Percentiles rank a stretch among this genome's conserved stretches.
Evolutionary conservation across 2,888 invertebrate species (phyloP).

Genomic region (Sturmia bella): DNA sequence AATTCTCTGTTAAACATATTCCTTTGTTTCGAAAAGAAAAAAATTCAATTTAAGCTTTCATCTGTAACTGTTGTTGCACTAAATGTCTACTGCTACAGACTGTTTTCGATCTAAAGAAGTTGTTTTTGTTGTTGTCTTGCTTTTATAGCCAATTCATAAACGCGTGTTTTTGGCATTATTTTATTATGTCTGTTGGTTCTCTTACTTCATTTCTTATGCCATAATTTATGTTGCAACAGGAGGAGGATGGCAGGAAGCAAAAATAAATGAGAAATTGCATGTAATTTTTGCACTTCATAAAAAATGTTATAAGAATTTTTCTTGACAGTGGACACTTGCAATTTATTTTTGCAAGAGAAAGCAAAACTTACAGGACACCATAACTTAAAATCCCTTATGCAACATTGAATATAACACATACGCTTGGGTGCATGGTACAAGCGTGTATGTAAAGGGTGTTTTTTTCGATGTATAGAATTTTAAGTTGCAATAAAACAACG

Average conservation of each 20-base stretch:
- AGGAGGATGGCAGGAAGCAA: slow-evolving; percentile 1
- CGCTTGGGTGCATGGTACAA: slow-evolving; percentile 16
- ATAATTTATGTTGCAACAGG: neutral
- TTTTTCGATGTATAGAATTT: no score
- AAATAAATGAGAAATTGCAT: slow-evolving; percentile 43
- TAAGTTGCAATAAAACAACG: no score
- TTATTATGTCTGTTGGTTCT: slow-evolving; percentile 70
- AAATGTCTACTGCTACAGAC: slow-evolving; percentile 3
- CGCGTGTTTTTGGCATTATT: slow-evolving; percentile 78
- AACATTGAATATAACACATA: slow-evolving; percentile 20
- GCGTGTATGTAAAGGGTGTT: no score
- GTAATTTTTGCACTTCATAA: slow-evolving; percentile 80
- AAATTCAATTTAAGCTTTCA: no score
- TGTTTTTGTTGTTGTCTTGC: slow-evolving; percentile 37
- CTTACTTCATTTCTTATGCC: slow-evolving; percentile 56
- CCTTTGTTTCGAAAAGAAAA: no score
- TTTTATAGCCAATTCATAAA: slow-evolving; percentile 64
- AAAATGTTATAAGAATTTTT: slow-evolving; percentile 69
- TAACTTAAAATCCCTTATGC: slow-evolving; percentile 25
- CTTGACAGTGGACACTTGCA: slow-evolving; percentile 32
- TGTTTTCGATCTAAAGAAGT: neutral
- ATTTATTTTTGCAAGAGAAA: slow-evolving; percentile 34
- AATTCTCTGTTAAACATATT: no score
- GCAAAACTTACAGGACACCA: slow-evolving; percentile 41
- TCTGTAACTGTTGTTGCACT: slow-evolving; percentile 23